Conservation (phyloP, 2,888 invertebrate genomes). For the Tetheella fluctuosa region DNA sequence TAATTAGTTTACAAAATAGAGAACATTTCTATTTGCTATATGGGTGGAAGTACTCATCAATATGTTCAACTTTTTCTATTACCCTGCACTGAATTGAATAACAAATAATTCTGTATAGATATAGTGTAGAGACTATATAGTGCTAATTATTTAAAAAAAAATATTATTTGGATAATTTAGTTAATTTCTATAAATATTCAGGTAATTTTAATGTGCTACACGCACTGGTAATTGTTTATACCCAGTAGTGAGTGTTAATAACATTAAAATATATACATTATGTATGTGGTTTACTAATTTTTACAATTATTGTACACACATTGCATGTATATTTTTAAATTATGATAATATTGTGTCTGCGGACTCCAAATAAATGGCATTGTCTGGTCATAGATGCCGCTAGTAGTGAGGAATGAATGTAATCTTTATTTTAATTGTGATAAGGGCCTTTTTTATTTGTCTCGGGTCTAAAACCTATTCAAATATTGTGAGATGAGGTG, state of each 20-base stretch:
- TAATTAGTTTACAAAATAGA: no score
- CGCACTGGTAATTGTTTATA: neutral
- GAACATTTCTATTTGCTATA: no score
- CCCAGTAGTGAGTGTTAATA: neutral
- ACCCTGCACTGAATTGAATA: no score
- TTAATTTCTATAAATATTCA: slow-evolving; percentile 2
- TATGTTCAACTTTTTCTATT: no score
- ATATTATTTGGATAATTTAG: neutral
- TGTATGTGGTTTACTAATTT: neutral
- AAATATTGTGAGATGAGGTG: no score
- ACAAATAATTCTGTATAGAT: no score
- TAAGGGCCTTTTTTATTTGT: no score
- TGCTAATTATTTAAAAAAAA: neutral
- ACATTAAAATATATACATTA: neutral
- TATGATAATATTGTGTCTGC: neutral
- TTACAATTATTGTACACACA: neutral
- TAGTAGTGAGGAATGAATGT: neutral
- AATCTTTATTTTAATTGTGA: no score
- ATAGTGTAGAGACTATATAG: no score
- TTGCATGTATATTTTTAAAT: neutral
- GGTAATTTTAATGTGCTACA: neutral
- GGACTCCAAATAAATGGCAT: neutral
- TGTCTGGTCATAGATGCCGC: neutral
- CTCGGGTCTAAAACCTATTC: no score
- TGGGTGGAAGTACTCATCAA: no score